phyloP scores from a whole-genome alignment of 1,140 invertebrate genomes.

The Drosophila seguyi region DNA sequence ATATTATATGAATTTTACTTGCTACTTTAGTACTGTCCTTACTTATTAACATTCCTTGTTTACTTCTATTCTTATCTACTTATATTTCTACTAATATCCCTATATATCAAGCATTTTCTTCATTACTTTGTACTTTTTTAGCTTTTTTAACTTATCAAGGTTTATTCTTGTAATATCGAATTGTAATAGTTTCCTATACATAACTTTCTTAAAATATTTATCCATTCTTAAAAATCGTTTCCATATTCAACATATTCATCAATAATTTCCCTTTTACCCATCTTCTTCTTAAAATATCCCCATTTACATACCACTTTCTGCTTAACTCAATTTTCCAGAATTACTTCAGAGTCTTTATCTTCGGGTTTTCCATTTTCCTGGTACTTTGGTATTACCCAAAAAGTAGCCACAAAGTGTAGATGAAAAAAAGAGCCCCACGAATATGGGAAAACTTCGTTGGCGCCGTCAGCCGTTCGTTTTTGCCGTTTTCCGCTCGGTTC shows the following conservation, averaged over 20 bases:
- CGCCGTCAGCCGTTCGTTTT: slow-evolving; percentile 22
- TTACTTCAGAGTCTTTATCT: background rate
- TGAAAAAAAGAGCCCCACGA: background rate
- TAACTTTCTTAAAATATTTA: background rate
- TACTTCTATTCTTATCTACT: background rate
- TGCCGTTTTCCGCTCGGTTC: slow-evolving; percentile 5
- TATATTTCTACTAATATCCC: too few species aligned
- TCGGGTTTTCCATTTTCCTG: background rate
- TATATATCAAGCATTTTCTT: background rate
- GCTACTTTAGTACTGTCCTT: background rate
- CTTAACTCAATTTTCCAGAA: background rate
- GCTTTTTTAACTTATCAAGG: too few species aligned
- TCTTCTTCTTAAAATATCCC: too few species aligned
- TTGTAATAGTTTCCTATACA: background rate
- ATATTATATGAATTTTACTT: too few species aligned
- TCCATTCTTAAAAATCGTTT: background rate
- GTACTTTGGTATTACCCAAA: slow-evolving; percentile 5
- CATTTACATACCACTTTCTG: background rate
- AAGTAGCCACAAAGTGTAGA: slow-evolving; percentile 11
- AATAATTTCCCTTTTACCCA: background rate
- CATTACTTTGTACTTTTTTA: background rate
- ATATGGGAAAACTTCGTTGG: slow-evolving; percentile 28
- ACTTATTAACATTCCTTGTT: background rate
- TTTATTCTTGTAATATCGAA: too few species aligned
- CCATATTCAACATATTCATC: background rate